These are phyloP conservation scores for Caenorhabditis sp. DNA, from an alignment of 2,888 invertebrate genomes.

Conservation along the genomic window DNA sequence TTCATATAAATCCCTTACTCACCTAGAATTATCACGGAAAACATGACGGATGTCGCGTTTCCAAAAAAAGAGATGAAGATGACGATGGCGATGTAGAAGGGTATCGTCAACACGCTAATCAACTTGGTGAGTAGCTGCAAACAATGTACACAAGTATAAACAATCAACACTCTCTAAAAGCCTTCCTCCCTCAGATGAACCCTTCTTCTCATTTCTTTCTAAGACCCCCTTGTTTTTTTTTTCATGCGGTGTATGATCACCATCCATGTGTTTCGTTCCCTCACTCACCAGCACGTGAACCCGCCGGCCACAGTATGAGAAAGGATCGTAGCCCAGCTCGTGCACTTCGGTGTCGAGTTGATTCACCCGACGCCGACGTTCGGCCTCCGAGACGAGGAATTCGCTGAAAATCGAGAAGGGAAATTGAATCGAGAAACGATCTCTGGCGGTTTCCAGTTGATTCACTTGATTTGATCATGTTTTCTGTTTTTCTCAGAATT, in stretches of 20 bases:
- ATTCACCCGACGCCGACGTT: constrained; percentile 36
- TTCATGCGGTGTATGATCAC: constrained; percentile 28
- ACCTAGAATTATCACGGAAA: constrained; percentile 74
- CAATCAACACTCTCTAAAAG: constrained; percentile 41
- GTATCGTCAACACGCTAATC: constrained; percentile 70
- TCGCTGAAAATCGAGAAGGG: constrained; percentile 46
- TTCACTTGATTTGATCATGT: constrained; percentile 45
- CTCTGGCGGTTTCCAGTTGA: constrained; percentile 31
- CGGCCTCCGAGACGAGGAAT: constrained; percentile 52
- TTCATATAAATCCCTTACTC: not conserved
- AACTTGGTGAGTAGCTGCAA: constrained; percentile 77
- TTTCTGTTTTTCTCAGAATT: constrained; percentile 18
- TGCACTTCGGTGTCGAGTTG: constrained; percentile 61
- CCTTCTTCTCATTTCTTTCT: not conserved
- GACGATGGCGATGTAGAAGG: constrained; percentile 72
- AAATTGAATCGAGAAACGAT: constrained; percentile 19
- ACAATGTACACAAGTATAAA: constrained; percentile 15
- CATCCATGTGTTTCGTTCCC: not conserved
- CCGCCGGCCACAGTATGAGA: constrained; percentile 66
- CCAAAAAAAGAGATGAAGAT: constrained; percentile 73
- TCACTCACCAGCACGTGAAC: constrained; percentile 71
- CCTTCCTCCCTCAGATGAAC: not conserved
- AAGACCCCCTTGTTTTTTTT: constrained; percentile 30
- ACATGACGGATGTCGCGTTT: constrained; percentile 77
- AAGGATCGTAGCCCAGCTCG: constrained; percentile 61